Conservation (phyloP, 64 coral and sea anemone species). For the Montipora sp. region DNA sequence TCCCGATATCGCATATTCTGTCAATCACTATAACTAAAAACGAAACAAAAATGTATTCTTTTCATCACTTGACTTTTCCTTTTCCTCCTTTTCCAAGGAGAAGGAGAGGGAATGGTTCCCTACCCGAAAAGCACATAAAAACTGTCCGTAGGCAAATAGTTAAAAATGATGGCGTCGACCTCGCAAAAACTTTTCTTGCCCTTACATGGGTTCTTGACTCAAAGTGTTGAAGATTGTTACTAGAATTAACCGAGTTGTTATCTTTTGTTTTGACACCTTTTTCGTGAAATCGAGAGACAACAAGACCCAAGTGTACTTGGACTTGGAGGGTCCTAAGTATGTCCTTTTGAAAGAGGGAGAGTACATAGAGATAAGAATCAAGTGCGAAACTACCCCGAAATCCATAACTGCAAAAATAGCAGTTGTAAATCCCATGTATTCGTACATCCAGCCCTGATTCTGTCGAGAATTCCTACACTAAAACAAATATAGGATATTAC, state of each 20-base stretch:
- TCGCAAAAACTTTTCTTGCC: slow-evolving; percentile 1
- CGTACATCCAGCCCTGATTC: background rate
- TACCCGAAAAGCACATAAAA: background rate
- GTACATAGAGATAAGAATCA: no score
- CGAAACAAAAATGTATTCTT: background rate
- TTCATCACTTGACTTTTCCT: background rate
- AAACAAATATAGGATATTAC: background rate
- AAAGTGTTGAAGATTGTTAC: background rate
- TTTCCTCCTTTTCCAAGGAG: background rate
- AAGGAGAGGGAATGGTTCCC: background rate
- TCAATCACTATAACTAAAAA: background rate
- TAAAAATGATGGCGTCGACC: background rate
- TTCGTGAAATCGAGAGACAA: background rate
- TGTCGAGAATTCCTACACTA: background rate
- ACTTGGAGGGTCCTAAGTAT: slow-evolving; percentile 3
- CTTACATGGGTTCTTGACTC: background rate
- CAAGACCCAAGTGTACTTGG: background rate
- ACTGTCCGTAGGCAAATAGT: background rate
- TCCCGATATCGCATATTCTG: no score
- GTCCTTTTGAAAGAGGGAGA: background rate
- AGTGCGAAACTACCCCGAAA: no score
- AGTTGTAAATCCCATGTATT: slow-evolving; percentile 11
- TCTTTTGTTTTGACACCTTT: no score
- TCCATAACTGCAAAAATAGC: background rate
- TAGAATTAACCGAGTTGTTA: background rate